Percentiles rank a stretch among this genome's conserved stretches.
Evolutionary conservation across 2,113 vertebrate genomes (phyloP).

Genomic region (Cyanoderma ruficeps): DNA sequence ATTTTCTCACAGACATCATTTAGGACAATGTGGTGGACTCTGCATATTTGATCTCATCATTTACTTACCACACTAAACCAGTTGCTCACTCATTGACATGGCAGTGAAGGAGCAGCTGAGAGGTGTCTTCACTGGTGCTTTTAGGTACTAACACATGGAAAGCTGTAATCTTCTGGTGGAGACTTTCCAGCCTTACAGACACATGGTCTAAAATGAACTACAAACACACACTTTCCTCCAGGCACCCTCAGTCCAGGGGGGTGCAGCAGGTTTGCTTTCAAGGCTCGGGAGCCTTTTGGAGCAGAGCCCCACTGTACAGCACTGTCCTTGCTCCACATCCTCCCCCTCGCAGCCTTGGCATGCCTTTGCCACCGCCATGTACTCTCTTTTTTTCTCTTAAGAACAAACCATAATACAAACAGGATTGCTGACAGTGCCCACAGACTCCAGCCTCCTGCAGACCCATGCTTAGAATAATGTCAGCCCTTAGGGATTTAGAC

Average conservation of each 20-base stretch:
- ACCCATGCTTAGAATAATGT: background rate
- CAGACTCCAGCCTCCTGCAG: background rate
- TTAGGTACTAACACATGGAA: background rate
- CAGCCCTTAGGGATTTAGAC: background rate
- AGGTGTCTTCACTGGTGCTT: background rate
- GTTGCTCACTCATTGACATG: background rate
- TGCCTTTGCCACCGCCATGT: background rate
- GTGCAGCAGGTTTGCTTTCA: background rate
- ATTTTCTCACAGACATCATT: background rate
- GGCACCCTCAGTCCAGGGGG: background rate
- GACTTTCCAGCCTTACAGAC: background rate
- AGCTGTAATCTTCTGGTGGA: background rate
- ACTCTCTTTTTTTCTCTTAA: background rate
- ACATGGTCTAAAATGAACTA: background rate
- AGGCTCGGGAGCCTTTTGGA: background rate
- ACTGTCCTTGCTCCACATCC: background rate
- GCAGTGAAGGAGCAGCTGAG: background rate
- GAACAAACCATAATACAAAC: background rate
- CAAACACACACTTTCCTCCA: background rate
- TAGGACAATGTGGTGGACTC: background rate
- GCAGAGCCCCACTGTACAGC: rapidly evolving
- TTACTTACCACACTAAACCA: background rate
- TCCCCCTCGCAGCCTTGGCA: background rate
- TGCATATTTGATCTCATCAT: background rate
- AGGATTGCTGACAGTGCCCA: background rate